A percentile compares a stretch with the other conserved stretches of the same genome.
Conservation (phyloP, 64 coral and sea anemone genomes). For the Montipora capricornis region DNA sequence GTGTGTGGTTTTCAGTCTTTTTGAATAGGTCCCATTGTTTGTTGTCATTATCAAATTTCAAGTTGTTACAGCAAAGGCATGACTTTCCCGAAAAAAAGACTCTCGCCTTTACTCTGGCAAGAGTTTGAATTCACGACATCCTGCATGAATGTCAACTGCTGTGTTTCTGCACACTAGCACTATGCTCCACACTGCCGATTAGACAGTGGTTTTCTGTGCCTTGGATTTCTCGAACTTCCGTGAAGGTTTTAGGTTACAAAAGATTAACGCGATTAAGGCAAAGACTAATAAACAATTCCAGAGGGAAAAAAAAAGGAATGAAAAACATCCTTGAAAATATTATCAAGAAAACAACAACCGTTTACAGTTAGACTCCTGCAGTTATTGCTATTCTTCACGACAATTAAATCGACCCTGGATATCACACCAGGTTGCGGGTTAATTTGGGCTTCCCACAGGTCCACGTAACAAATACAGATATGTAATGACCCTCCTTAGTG, state of each 20-base stretch:
- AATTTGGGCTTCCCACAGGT: background rate
- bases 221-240: too few species aligned
- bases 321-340: background rate
- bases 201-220: too few species aligned
- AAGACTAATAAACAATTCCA: background rate
- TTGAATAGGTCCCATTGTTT: too few species aligned
- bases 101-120: too few species aligned
- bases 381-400: slow-evolving; percentile 12
- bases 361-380: slow-evolving; percentile 11
- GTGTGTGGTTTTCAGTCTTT: too few species aligned
- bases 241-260: background rate
- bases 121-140: too few species aligned
- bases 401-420: background rate
- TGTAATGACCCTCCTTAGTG: background rate
- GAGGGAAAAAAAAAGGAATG: background rate
- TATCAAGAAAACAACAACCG: background rate
- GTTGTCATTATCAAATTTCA: too few species aligned
- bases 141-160: too few species aligned
- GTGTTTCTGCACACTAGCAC: too few species aligned
- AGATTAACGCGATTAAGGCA: background rate
- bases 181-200: too few species aligned
- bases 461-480: background rate
- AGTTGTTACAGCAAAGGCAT: too few species aligned
- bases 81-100: too few species aligned
- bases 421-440: background rate